Evolutionary conservation across 1,140 invertebrate genomes (phyloP), one percentile per base, ranked within the genome.

Genomic region (Ostrea edulis): DNA sequence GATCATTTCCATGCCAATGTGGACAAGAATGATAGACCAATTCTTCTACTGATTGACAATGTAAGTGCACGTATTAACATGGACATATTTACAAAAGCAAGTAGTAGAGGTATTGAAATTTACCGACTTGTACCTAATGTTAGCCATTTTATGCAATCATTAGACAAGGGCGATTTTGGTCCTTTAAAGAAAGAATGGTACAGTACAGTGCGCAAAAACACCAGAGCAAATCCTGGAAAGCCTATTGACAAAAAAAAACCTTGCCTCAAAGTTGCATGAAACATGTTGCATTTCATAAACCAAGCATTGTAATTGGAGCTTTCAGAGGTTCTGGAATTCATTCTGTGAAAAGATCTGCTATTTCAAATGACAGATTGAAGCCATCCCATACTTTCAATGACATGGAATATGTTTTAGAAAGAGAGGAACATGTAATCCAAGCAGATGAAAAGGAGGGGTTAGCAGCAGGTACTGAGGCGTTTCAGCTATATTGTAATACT

Each of bases 71-170:
- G 25, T 22, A 22, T 68, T 29, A 25, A 68, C 65, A 68, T 25
- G 25, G 65, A 68, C 65, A 68, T 68, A 68, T 68, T 68, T 68
- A 22, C 65, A 68, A 68, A 68, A 68, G 65, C 65, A 68, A 25
- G 62, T 17, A 68, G n/a, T 8, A 29, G 65, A 11, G 83, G 85
- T 20, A 90, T 87, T 82, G 89, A 89, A 68, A 53, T 87, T 55
- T 89, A 90, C 52, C 85, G 85, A 85, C 77, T 90, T 62, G 68
- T 85, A 25, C 65, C 82, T 17, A 89, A 90, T 85, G 89, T 55
- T 17, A 90, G 82, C 3, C 83, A 89, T 54, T 53, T 90, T 3
- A 88, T 87, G 88, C 89, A 90, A 53, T 85, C 84, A 7, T 25
- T 86, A 2, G 87, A 90, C 58, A 88, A 86, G 51, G 87, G 87